A percentile compares a stretch with the other conserved stretches of the same genome.
These are phyloP conservation scores for Drosophila pseudotalamancana DNA, from an alignment of 2,888 invertebrate species.

Conservation along the genomic window DNA sequence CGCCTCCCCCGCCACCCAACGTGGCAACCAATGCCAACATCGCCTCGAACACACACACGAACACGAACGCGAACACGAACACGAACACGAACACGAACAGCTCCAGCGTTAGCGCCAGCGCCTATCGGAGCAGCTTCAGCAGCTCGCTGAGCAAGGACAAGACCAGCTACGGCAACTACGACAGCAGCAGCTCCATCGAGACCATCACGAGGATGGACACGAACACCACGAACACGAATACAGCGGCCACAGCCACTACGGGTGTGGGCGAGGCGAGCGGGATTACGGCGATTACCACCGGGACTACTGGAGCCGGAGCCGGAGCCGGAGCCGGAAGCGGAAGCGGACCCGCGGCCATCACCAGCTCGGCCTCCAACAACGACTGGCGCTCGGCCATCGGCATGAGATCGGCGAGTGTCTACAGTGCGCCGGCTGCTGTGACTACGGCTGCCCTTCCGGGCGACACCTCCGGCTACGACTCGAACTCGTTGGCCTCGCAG, in stretches of 20 bases:
- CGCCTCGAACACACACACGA: slow-evolving; percentile 32
- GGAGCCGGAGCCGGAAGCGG: too few relatives aligned
- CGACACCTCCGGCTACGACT: slow-evolving; percentile 78
- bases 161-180: slow-evolving; percentile 75
- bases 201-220: slow-evolving; percentile 82
- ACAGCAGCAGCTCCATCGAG: slow-evolving; percentile 79
- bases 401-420: slow-evolving; percentile 81
- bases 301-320: slow-evolving; percentile 35
- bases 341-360: slow-evolving; percentile 54
- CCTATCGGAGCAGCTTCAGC: slow-evolving; percentile 76
- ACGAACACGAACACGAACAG: slow-evolving; percentile 37
- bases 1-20: slow-evolving; percentile 79
- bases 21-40: slow-evolving; percentile 44
- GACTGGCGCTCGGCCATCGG: slow-evolving; percentile 76
- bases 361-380: slow-evolving; percentile 60
- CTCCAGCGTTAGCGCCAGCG: slow-evolving; percentile 57
- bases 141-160: slow-evolving; percentile 68
- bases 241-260: slow-evolving; percentile 44
- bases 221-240: slow-evolving; percentile 73
- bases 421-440: slow-evolving; percentile 82
- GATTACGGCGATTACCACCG: slow-evolving; percentile 62
- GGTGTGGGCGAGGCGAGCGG: slow-evolving; percentile 63
- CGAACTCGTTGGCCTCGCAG: slow-evolving; percentile 80
- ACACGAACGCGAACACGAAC: slow-evolving; percentile 41
- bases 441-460: slow-evolving; percentile 71